Conservation (phyloP, 2,888 invertebrate genomes). For the Hecatera dysodea region DNA sequence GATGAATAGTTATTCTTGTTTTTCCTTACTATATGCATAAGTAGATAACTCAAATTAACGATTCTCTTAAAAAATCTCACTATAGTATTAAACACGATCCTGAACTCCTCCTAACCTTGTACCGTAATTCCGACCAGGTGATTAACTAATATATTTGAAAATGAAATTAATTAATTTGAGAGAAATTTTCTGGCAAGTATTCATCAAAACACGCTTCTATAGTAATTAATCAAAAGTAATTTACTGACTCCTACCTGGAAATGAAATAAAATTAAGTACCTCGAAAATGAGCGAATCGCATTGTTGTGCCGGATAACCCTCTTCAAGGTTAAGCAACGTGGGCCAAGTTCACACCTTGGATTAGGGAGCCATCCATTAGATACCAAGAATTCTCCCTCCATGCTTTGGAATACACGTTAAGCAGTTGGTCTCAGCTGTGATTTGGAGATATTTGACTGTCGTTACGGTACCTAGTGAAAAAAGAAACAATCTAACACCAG, state of each 20-base stretch:
- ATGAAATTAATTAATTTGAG: slow-evolving; percentile 40
- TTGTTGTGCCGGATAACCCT: not conserved
- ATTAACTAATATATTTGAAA: slow-evolving; percentile 35
- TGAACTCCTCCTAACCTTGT: slow-evolving; percentile 9
- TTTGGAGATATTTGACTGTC: too few relatives aligned
- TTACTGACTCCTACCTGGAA: slow-evolving; percentile 41
- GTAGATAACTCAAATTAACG: slow-evolving; percentile 17
- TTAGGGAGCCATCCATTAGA: not conserved
- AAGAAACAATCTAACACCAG: too few relatives aligned
- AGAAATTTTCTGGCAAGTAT: slow-evolving; percentile 38
- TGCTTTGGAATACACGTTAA: not conserved
- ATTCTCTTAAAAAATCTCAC: too few relatives aligned
- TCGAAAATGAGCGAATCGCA: not conserved
- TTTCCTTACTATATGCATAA: not conserved
- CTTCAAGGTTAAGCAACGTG: not conserved
- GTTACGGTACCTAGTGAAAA: too few relatives aligned
- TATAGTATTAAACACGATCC: not conserved
- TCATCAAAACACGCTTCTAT: slow-evolving; percentile 42
- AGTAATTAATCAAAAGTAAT: slow-evolving; percentile 54
- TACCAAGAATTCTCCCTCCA: not conserved
- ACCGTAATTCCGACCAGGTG: slow-evolving; percentile 29
- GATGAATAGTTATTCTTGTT: not conserved
- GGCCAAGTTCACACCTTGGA: not conserved
- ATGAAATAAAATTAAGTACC: slow-evolving; percentile 8
- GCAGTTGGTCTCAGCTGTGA: not conserved